These are phyloP conservation scores for Capreolus pygargus DNA, from an alignment of 2,113 vertebrate genomes.

Conservation along the genomic window DNA sequence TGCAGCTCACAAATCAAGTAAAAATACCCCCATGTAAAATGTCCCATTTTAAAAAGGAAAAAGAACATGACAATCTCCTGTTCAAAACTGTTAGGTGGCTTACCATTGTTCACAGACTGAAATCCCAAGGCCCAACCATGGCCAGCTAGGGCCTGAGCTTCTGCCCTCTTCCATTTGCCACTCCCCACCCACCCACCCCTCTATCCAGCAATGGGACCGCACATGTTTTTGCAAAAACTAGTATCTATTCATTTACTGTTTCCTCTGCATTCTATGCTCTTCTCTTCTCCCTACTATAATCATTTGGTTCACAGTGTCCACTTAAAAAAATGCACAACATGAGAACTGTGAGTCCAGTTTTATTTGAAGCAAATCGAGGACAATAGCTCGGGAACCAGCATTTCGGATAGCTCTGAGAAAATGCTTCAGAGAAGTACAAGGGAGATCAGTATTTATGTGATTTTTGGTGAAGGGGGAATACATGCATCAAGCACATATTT, in stretches of 20 bases:
- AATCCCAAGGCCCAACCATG: background rate
- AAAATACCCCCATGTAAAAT: background rate
- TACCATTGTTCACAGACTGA: background rate
- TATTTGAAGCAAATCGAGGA: background rate
- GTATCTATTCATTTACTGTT: background rate
- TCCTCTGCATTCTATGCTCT: background rate
- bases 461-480: background rate
- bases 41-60: background rate
- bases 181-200: fast-evolving
- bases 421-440: background rate
- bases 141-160: background rate
- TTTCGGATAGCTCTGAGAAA: background rate
- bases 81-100: background rate
- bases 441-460: background rate
- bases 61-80: background rate
- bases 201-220: fast-evolving
- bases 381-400: background rate
- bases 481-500: background rate
- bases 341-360: background rate
- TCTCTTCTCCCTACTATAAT: background rate
- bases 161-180: fast-evolving
- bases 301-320: background rate
- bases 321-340: background rate
- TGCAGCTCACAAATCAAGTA: background rate
- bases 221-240: background rate